These are phyloP conservation scores for Melieria picta DNA, from an alignment of 2,888 invertebrate species.

Conservation along the genomic window DNA sequence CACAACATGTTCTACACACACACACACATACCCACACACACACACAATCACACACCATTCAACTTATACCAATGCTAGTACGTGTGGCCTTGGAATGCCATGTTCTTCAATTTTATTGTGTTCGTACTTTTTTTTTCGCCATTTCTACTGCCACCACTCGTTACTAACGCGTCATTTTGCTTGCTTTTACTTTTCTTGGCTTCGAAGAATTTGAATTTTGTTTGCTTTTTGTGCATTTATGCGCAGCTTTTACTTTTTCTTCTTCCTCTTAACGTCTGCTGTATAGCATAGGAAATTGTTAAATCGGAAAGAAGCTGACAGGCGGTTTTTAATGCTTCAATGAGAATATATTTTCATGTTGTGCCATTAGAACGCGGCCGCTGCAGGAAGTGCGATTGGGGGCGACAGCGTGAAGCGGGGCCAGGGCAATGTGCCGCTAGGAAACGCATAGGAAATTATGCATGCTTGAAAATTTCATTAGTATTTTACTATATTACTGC, in stretches of 20 bases:
- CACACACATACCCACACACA: too few species aligned
- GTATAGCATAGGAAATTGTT: not conserved
- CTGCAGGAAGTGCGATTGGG: too few species aligned
- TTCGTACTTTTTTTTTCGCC: not conserved
- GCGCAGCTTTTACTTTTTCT: not conserved
- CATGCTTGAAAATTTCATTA: too few species aligned
- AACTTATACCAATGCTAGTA: too few species aligned
- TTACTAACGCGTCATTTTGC: not conserved
- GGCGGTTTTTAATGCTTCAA: slow-evolving; percentile 15
- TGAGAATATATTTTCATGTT: slow-evolving; percentile 1
- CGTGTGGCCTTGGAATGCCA: slow-evolving; percentile 1
- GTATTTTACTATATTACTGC: too few species aligned
- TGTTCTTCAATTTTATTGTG: not conserved
- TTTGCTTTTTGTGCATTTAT: not conserved
- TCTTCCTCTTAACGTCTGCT: not conserved
- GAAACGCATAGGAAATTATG: too few species aligned
- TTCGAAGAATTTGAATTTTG: not conserved
- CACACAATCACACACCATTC: too few species aligned
- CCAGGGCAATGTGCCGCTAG: too few species aligned
- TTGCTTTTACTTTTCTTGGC: not conserved
- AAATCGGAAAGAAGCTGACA: slow-evolving; percentile 7
- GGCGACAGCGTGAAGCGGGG: too few species aligned
- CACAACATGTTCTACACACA: too few species aligned
- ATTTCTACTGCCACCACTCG: too few species aligned
- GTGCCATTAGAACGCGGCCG: too few species aligned